Base-by-base conservation (phyloP, 2,113 vertebrate genomes). In the Carollia perspicillata region DNA sequence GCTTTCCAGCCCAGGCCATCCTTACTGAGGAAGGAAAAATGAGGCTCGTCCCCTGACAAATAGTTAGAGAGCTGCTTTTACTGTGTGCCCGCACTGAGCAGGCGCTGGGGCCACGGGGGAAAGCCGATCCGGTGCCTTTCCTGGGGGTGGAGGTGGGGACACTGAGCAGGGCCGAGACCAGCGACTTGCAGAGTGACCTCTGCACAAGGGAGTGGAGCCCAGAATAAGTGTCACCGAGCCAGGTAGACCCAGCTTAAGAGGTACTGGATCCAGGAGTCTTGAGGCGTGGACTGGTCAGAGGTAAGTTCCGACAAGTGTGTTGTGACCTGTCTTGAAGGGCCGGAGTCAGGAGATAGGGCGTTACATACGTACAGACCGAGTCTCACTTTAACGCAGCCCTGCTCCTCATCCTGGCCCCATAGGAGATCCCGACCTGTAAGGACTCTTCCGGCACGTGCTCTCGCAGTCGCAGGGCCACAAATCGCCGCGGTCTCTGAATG, bases 301-400 rank as follows among this genome's bases (percentile, higher is more conserved):
- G 47, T 4, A 23, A 89, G 44, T 33, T 30, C 44, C 3, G 5
- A 2, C 49, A 51, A 30, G 37, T 2, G 1, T 14, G 42, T 5
- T n/a, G 35, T 14, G 5, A 35, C 26, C 1, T 0, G 44, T 16
- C 35, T 40, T 55, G 60, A 47, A 13, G 0, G 2, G 55, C 14
- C 78, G 1, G 53, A 20, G 16, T 40, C 37, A 28, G 53, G 26
- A 47, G 69, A 35, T 0, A 0, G 20, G 22, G 40, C 4, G 2
- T 20, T n/a, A 20, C 18, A 3, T 8, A n/a, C 2, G 14, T 8
- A n/a, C 2, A 20, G 5, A 79, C 16, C 0, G 6, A 55, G 35
- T 26, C 60, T 16, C 3, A 0, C 66, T 74, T 37, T 18, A 87
- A 28, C 0, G 5, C 44, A 78, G 22, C n/a, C 30, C 40, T 26